phyloP scores from a whole-genome alignment of 2,797 vertebrate species.

The Momotus momota region DNA sequence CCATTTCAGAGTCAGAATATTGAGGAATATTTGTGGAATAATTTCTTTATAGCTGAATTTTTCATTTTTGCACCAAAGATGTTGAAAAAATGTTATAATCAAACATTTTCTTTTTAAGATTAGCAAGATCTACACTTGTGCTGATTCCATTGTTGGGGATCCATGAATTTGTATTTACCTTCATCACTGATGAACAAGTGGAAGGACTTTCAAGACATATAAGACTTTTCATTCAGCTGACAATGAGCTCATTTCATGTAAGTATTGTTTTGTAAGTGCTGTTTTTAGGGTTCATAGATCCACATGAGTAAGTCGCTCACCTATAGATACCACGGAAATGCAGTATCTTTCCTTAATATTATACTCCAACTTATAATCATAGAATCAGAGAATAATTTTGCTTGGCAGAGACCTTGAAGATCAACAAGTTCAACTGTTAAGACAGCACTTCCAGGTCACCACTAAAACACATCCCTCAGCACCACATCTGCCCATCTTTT shows the following conservation, averaged over 20 bases:
- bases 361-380: background rate
- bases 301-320: background rate
- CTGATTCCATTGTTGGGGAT: slow-evolving; percentile 93
- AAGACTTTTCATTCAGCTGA: slow-evolving; percentile 89
- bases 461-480: background rate
- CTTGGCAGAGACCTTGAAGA: background rate
- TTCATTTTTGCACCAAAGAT: background rate
- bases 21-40: background rate
- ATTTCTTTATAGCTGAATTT: background rate
- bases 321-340: background rate
- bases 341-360: background rate
- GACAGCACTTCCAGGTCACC: too few relatives aligned
- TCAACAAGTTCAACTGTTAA: background rate
- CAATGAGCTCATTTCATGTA: slow-evolving; percentile 94
- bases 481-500: background rate
- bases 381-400: background rate
- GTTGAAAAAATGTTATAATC: background rate
- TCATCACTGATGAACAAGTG: slow-evolving; percentile 90
- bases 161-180: slow-evolving; percentile 90
- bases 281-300: background rate
- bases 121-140: slow-evolving; percentile 92
- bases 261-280: slow-evolving; percentile 34
- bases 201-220: slow-evolving; percentile 84
- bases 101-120: slow-evolving; percentile 75
- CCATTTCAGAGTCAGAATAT: background rate